A percentile compares a stretch with the other conserved stretches of the same genome.
phyloP scores from a whole-genome alignment of 2,113 vertebrate species.

The Chaenogobius annularis region DNA sequence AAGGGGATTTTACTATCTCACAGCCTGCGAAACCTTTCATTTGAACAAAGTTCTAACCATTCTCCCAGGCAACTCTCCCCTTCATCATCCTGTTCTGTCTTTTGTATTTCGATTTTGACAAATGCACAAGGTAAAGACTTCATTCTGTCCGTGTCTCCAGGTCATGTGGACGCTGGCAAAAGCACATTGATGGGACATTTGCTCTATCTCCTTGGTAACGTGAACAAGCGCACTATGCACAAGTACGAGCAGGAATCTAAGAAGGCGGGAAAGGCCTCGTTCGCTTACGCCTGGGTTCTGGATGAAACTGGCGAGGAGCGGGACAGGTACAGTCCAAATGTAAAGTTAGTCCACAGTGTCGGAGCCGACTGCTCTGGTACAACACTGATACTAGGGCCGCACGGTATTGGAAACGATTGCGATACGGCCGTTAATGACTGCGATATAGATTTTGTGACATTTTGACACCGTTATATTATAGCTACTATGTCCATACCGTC shows the following conservation, averaged over 20 bases:
- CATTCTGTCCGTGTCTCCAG: conserved; percentile 59
- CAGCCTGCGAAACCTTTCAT: conserved; percentile 53
- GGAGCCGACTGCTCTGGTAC: background rate
- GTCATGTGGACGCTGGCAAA: conserved; percentile 98
- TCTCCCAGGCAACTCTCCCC: conserved; percentile 47
- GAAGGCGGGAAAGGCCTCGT: conserved; percentile 97
- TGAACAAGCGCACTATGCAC: conserved; percentile 98
- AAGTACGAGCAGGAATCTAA: conserved; percentile 98
- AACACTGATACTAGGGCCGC: too few species aligned
- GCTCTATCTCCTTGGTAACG: conserved; percentile 92
- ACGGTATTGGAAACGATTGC: background rate
- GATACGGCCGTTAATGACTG: too few species aligned
- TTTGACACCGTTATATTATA: too few species aligned
- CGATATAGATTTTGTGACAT: too few species aligned
- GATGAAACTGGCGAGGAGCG: conserved; percentile 98
- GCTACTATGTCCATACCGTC: too few species aligned
- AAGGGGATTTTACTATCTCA: conserved; percentile 62
- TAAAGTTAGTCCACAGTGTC: background rate
- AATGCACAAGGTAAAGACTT: background rate
- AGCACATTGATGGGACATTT: conserved; percentile 98
- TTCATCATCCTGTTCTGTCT: conserved; percentile 27
- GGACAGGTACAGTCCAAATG: conserved; percentile 81
- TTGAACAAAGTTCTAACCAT: conserved; percentile 27
- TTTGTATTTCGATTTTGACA: background rate
- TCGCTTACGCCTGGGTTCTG: conserved; percentile 97